A percentile compares a stretch with the other conserved stretches of the same genome.
phyloP scores from a whole-genome alignment of 1,140 invertebrate genomes.

The Dysdera silvatica region DNA sequence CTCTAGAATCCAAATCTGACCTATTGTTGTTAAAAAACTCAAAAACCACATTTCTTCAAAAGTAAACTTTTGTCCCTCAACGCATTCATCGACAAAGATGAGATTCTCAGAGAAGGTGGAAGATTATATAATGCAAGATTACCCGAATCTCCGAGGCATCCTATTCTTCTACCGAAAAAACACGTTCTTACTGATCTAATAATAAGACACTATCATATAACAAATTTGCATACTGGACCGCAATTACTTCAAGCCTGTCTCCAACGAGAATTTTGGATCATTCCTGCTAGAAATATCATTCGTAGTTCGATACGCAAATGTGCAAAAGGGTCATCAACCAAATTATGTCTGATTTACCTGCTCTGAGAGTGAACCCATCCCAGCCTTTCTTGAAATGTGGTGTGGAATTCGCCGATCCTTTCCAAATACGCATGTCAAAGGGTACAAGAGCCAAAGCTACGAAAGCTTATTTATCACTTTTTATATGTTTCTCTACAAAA shows the following conservation, averaged over 20 bases:
- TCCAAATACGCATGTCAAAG: background rate
- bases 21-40: background rate
- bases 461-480: background rate
- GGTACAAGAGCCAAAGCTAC: background rate
- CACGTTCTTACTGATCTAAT: background rate
- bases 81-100: background rate
- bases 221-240: background rate
- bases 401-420: constrained; percentile 34
- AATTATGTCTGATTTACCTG: constrained; percentile 30
- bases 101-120: too few species aligned
- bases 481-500: background rate
- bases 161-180: background rate
- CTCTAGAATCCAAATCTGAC: background rate
- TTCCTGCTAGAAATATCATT: background rate
- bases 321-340: background rate
- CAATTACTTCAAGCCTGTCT: background rate
- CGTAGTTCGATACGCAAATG: background rate
- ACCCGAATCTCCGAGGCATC: background rate
- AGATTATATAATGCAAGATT: background rate
- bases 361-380: constrained; percentile 13
- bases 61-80: background rate
- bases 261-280: background rate
- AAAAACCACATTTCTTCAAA: background rate
- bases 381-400: constrained; percentile 27
- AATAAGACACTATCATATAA: background rate